Evolutionary conservation across 2,888 invertebrate genomes (phyloP), one percentile per base, ranked within the genome.

Genomic region (Eristalis tenax): DNA sequence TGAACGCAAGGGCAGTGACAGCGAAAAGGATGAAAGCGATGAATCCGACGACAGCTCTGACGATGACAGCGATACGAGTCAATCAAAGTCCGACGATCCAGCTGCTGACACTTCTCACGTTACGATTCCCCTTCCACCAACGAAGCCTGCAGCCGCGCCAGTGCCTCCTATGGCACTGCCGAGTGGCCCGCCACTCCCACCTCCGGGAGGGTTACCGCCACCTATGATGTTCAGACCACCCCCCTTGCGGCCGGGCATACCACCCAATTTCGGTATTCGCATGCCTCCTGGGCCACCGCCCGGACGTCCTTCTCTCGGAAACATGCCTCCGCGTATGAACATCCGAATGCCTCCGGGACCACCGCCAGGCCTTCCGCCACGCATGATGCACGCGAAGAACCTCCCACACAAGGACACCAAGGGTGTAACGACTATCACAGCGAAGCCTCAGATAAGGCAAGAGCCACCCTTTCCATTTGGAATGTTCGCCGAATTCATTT

Each of bases 361-460:
- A 2, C 96, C 96, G 8, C 96, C 96, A 15, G 94, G 95, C 15
- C 93, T 95, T 90, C 94, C 95, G 40, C 93, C 93, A 74, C 90
- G 90, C 13, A 94, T 95, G 59, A 94, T 94, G 64, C 95, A 95
- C 18, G 96, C 97, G 89, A 97, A 97, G 35, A 97, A 97, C 91
- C 96, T 97, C 90, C 95, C 95, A 89, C 59, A 79, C n/a, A 95
- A 95, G 90, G 96, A 95, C 83, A 94, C 95, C 1, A 94, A 94
- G 63, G 95, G 95, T 92, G 95, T 95, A 15, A 96, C 97, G 22
- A 99, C 98, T 0, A 99, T 99, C 89, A 97, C 98, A 90, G 99
- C 99, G 0, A 99, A 99, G 92, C 99, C 99, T 0, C 99, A 99
- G 94, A 98, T 99, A 89, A 95, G 98, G 93, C 92, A 88, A 28